Base-by-base conservation (phyloP, 92 coral and sea anemone species). In the Metridium senile region DNA sequence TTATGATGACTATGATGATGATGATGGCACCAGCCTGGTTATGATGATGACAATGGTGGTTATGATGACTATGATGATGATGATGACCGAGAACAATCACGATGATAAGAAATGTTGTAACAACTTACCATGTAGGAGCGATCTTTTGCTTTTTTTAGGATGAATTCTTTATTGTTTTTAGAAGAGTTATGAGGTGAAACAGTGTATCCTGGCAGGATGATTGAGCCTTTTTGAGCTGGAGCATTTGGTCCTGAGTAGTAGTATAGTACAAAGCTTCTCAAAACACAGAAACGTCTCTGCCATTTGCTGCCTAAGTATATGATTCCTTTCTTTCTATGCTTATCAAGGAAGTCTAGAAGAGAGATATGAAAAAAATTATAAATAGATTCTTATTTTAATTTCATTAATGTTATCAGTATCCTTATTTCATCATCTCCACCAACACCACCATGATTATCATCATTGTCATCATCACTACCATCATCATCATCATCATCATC, bases 251-350 rank as follows among this genome's bases (percentile, higher is more conserved):
- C 81, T 66, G 66, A 73, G 67, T 75, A 95, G 76, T 95, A 95
- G 77, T 92, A 95, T 78, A 95, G 9, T 23, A 74, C 86, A 51
- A 82, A 89, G 26, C 86, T 85, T 18, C 97, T 80, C 53, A 95
- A 81, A 27, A 95, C 83, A 52, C 95, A 92, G 79, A 74, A 95
- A 28, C 99, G 90, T 68, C 80, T 88, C 78, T 95, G 99, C 81
- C 79, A 95, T 64, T 62, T 92, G 76, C 90, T 83, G 0, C 92
- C 93, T 56, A 89, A 35, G 52, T 61, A 56, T 9, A 87, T n/a
- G n/a, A n/a, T 73, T 62, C 96, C 97, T 59, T 84, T 85, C 31
- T 88, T 87, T 62, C 91, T 89, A 32, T 76, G 92, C 63, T 95
- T 95, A 43, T 84, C 74, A 16, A 95, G 84, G 34, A 43, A 74